Evolutionary conservation across 2,888 invertebrate species (phyloP).

Genomic region (Cinara cedri): DNA sequence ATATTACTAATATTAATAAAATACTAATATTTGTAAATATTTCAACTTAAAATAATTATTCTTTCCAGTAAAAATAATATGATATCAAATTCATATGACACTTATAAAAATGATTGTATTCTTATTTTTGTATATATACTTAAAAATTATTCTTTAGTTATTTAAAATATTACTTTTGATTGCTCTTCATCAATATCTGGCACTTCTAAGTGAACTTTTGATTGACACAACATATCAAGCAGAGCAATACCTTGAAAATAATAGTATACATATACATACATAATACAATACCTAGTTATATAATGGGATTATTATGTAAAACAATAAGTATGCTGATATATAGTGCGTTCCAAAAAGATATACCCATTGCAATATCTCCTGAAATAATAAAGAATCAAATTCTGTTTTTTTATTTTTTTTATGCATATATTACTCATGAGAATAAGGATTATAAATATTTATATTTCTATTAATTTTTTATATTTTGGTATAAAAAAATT

Average conservation of each 20-base stretch:
- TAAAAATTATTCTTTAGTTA: conserved; percentile 1
- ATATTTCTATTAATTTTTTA: too few species aligned
- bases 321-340: too few species aligned
- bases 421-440: too few species aligned
- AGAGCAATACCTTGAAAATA: conserved; percentile 65
- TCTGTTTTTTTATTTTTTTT: too few species aligned
- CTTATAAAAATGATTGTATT: neutral
- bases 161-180: conserved; percentile 45
- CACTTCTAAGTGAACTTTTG: conserved; percentile 75
- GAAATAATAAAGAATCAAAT: too few species aligned
- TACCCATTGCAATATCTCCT: too few species aligned
- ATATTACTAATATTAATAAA: too few species aligned
- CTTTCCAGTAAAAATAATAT: neutral
- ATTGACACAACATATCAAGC: conserved; percentile 71
- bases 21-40: neutral
- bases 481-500: too few species aligned
- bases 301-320: too few species aligned
- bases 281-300: too few species aligned
- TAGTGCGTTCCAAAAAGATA: too few species aligned
- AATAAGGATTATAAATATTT: too few species aligned
- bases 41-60: neutral
- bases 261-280: conserved; percentile 22
- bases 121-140: neutral
- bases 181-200: conserved; percentile 51
- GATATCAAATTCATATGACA: neutral